These are phyloP conservation scores for Erebia palarica DNA, from an alignment of 2,888 invertebrate genomes.

Conservation along the genomic window DNA sequence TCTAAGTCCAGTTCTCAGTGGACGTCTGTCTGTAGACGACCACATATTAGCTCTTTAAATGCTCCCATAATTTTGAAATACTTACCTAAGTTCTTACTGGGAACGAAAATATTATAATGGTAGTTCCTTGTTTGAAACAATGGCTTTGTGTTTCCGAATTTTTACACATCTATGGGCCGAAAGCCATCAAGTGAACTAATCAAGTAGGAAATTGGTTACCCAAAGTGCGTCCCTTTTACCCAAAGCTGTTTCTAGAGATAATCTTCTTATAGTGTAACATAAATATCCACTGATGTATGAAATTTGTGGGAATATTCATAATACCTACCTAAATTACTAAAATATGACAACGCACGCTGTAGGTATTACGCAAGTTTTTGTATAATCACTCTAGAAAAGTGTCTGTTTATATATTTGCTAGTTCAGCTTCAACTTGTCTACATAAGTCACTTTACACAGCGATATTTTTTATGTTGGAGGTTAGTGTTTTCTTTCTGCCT, in stretches of 20 bases:
- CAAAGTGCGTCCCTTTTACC: conserved; percentile 30
- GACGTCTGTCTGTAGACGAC: no score
- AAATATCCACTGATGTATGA: conserved; percentile 26
- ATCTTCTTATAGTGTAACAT: conserved; percentile 28
- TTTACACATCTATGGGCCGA: conserved; percentile 29
- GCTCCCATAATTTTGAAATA: no score
- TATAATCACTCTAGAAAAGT: not conserved
- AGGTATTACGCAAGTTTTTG: not conserved
- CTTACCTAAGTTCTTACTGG: no score
- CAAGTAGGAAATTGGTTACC: conserved; percentile 39
- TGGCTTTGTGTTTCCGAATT: conserved; percentile 1
- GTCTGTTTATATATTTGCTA: no score
- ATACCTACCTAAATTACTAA: not conserved
- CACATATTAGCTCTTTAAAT: no score
- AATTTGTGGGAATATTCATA: conserved; percentile 17
- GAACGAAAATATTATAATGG: no score
- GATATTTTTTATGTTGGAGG: no score
- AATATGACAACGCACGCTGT: no score
- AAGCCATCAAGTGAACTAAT: conserved; percentile 36
- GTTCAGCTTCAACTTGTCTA: no score
- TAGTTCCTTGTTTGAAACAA: not conserved
- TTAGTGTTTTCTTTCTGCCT: no score
- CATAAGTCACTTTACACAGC: no score
- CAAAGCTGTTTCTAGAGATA: conserved; percentile 35
- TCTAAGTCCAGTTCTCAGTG: no score